Evolutionary conservation across 1,140 invertebrate genomes (phyloP), one percentile per base, ranked within the genome.

Genomic region (Eciton burchellii): DNA sequence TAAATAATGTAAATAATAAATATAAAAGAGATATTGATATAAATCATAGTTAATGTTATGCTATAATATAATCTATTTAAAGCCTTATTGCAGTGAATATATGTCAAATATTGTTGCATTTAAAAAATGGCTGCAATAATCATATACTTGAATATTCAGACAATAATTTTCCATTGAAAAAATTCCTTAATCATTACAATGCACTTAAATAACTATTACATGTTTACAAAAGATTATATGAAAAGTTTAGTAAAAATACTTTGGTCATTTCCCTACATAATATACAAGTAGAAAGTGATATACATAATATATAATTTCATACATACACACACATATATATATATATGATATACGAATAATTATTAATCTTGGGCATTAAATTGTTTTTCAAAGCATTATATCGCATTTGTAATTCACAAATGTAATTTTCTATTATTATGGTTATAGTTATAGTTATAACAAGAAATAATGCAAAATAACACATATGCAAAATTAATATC

Each of bases 241-340:
- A 79, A 79, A 77, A 66, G 43, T 68, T 56, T 35, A 45, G 24
- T 35, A 77, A 68, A 66, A 79, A 57, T 79, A 56, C 35, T 68
- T 79, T 79, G 74, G 49, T 79, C 49, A 12, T 68, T 79, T 79
- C 43, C 24, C 56, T 45, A 77, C 4, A 62, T 19, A 63, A 9
- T 16, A 3, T 11, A 24, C 43, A 68, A 68, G 16, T 72, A 35
- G 35, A 29, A 79, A 79, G 41, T 56, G 56, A n/a, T 70, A 68
- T 21, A 54, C 35, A 66, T 41, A 66, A 66, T 29, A 68, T 21
- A 21, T 19, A 54, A n/a, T n/a, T n/a, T n/a, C 35, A 6, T n/a
- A n/a, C n/a, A n/a, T n/a, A 6, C 6, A 35, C 6, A 35, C 6
- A 35, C 6, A 54, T 54, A 54, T 35, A 54, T 43, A 63, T 56